Conservation (phyloP, 2,797 vertebrate genomes). For the Petrocephalus schoutedeni region DNA sequence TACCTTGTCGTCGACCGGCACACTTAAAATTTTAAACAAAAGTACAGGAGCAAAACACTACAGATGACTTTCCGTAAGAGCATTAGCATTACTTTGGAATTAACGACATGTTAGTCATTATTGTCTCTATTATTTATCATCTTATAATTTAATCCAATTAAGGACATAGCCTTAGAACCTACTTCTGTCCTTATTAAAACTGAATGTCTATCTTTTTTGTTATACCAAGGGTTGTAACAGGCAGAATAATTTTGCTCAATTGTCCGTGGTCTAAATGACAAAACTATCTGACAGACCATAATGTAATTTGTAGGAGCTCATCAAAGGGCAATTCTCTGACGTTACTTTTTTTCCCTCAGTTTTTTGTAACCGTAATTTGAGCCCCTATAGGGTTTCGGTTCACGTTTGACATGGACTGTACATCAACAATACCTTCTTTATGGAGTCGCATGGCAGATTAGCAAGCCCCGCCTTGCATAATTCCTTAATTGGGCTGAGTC, state of each 20-base stretch:
- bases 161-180: neutral
- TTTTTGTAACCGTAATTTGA: neutral
- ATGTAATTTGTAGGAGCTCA: constrained; percentile 10
- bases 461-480: constrained; percentile 45
- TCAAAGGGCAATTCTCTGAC: constrained; percentile 53
- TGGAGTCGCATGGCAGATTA: constrained; percentile 13
- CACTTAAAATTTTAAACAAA: neutral
- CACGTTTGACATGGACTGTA: constrained; percentile 55
- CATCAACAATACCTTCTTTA: constrained; percentile 39
- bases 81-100: neutral
- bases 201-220: neutral
- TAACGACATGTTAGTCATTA: neutral
- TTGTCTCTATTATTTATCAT: neutral
- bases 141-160: constrained; percentile 10
- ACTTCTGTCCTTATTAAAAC: neutral
- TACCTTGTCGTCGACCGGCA: neutral
- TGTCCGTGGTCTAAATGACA: neutral
- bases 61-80: neutral
- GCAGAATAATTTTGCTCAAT: neutral
- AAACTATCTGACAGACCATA: neutral
- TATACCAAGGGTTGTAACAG: neutral
- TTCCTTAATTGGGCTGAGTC: constrained; percentile 56
- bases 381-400: constrained; percentile 41
- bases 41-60: neutral
- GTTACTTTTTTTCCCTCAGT: constrained; percentile 46